These are phyloP conservation scores for Merops nubicus DNA, from an alignment of 2,113 vertebrate genomes.

Conservation along the genomic window DNA sequence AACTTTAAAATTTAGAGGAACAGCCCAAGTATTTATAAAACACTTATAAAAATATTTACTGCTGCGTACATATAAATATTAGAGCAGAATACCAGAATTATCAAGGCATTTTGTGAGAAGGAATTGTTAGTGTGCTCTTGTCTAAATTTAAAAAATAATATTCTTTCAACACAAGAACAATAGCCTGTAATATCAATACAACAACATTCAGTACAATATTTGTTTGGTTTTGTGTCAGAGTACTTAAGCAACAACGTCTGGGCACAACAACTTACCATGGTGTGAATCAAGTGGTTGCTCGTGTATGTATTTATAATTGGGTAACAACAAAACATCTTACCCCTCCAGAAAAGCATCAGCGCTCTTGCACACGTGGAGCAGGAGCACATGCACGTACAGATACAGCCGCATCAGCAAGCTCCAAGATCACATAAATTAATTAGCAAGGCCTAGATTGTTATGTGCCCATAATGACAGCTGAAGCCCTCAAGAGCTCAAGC, in stretches of 20 bases:
- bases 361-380: not conserved
- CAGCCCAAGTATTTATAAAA: not conserved
- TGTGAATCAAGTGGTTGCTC: not conserved
- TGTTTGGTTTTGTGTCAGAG: not conserved
- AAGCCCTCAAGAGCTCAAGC: not conserved
- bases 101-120: not conserved
- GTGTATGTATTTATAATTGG: not conserved
- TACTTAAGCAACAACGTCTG: not conserved
- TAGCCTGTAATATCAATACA: not conserved
- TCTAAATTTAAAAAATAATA: not conserved
- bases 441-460: not conserved
- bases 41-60: not conserved
- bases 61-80: not conserved
- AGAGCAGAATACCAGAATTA: not conserved
- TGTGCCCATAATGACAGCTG: not conserved
- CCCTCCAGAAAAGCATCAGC: not conserved
- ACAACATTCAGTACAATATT: not conserved
- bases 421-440: not conserved
- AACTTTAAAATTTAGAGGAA: not conserved
- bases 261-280: not conserved
- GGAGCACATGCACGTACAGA: rapidly evolving
- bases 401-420: not conserved
- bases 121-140: not conserved
- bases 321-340: not conserved
- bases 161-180: not conserved